These are phyloP conservation scores for Upupa epops DNA, from an alignment of 2,113 vertebrate species.

Conservation along the genomic window DNA sequence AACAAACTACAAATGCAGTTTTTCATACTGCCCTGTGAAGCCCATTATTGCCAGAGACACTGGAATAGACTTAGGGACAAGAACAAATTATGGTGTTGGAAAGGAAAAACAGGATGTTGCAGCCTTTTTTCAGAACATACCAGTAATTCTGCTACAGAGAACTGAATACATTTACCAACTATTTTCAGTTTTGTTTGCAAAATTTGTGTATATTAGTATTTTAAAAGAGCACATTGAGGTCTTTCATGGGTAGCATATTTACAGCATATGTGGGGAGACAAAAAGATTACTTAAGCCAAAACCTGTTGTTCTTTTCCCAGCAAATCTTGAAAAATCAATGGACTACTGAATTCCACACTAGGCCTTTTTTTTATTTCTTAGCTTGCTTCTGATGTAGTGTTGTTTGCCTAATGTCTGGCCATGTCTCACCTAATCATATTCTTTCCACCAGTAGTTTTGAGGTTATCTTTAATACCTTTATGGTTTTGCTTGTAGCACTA, in stretches of 20 bases:
- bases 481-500: not conserved
- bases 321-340: not conserved
- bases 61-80: not conserved
- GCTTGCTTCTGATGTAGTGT: not conserved
- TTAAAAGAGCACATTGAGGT: not conserved
- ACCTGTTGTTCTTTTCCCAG: not conserved
- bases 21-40: not conserved
- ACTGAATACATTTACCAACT: not conserved
- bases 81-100: not conserved
- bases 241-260: not conserved
- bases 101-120: not conserved
- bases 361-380: not conserved
- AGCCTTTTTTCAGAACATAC: not conserved
- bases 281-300: not conserved
- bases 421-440: not conserved
- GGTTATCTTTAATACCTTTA: not conserved
- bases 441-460: not conserved
- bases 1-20: not conserved
- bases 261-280: not conserved
- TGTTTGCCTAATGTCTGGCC: not conserved
- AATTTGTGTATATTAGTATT: not conserved
- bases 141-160: not conserved
- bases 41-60: not conserved
- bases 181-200: not conserved
- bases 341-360: not conserved